phyloP scores from a whole-genome alignment of 2,797 vertebrate genomes.

The Huso huso region DNA sequence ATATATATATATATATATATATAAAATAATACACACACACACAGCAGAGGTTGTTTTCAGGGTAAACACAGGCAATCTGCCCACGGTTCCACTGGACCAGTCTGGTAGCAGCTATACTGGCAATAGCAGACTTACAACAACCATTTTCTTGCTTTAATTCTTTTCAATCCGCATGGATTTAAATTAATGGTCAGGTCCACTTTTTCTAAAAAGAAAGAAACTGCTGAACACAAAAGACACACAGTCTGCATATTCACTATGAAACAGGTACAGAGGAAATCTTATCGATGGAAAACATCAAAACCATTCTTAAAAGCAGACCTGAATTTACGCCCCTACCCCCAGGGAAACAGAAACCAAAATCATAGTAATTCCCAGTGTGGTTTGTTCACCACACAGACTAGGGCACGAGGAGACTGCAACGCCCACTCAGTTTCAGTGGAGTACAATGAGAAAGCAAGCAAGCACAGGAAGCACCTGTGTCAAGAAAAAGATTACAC shows the following conservation, averaged over 20 bases:
- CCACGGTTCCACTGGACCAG: slow-evolving; percentile 10
- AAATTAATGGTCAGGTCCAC: too few species aligned
- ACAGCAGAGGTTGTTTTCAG: too few species aligned
- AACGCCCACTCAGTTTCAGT: background rate
- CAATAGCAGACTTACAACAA: slow-evolving; percentile 25
- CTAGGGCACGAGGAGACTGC: background rate
- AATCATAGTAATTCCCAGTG: background rate
- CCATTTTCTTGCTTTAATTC: slow-evolving; percentile 19
- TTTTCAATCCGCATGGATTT: slow-evolving; percentile 16
- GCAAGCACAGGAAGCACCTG: too few species aligned
- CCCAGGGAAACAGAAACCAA: background rate
- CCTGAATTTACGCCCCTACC: background rate
- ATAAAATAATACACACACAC: too few species aligned
- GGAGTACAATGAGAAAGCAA: background rate
- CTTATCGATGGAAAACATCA: too few species aligned
- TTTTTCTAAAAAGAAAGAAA: too few species aligned
- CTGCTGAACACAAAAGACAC: too few species aligned
- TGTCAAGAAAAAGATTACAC: too few species aligned
- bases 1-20: too few species aligned
- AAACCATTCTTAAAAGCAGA: too few species aligned
- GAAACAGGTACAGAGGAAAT: too few species aligned
- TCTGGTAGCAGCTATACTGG: slow-evolving; percentile 17
- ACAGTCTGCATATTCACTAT: too few species aligned
- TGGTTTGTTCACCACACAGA: background rate
- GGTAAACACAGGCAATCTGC: slow-evolving; percentile 9